phyloP scores from a whole-genome alignment of 2,113 vertebrate genomes.

The Callorhinus ursinus region DNA sequence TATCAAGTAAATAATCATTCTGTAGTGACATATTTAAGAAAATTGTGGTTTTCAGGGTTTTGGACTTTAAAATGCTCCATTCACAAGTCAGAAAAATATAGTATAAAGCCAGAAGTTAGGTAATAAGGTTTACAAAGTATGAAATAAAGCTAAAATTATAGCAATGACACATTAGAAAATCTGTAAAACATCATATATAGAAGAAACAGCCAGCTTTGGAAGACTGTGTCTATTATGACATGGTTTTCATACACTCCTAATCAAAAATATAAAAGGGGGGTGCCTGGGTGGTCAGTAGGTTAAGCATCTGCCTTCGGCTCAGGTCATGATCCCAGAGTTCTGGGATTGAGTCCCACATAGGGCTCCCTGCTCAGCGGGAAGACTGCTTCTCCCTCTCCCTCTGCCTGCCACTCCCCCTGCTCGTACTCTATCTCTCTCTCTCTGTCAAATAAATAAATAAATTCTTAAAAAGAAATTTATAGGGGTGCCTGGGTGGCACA shows the following conservation, averaged over 20 bases:
- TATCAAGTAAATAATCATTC: not conserved
- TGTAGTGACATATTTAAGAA: slow-evolving; percentile 22
- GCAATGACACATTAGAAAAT: not conserved
- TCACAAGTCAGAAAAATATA: not conserved
- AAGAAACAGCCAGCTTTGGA: not conserved
- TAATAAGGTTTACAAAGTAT: slow-evolving; percentile 25
- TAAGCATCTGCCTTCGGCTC: too few species aligned
- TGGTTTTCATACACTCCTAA: slow-evolving; percentile 49
- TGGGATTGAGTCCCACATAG: too few species aligned
- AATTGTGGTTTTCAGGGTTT: not conserved
- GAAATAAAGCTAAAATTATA: slow-evolving; percentile 55
- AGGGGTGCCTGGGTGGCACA: too few species aligned
- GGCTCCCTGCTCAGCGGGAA: too few species aligned
- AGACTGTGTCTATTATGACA: slow-evolving; percentile 12
- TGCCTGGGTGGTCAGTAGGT: too few species aligned
- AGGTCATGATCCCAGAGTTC: too few species aligned
- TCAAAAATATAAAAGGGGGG: not conserved
- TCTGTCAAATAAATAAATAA: too few species aligned
- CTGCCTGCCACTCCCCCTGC: too few species aligned
- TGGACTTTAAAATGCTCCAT: slow-evolving; percentile 32
- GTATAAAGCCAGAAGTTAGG: slow-evolving; percentile 30
- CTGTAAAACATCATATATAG: not conserved
- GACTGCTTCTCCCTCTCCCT: too few species aligned
- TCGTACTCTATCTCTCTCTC: too few species aligned
- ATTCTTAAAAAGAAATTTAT: too few species aligned